Evolutionary conservation across 2,113 vertebrate species (phyloP).

Genomic region (Daphoenositta chrysoptera): DNA sequence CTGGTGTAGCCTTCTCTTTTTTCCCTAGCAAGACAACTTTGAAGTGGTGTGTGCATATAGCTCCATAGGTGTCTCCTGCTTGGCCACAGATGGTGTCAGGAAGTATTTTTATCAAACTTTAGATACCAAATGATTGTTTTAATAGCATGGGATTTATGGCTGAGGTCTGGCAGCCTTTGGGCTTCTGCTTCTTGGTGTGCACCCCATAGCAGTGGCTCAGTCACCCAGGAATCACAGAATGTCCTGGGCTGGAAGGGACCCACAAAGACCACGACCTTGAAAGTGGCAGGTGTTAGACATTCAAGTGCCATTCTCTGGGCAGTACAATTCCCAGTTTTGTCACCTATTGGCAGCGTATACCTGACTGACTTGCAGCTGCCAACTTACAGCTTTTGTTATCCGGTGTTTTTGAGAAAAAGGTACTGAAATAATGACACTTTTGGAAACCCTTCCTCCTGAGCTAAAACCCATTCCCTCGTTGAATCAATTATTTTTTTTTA

Average conservation of each 20-base stretch:
- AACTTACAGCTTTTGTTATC: not conserved
- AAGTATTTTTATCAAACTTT: not conserved
- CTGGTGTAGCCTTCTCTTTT: not conserved
- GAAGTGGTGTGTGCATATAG: rapidly evolving
- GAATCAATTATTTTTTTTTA: not conserved
- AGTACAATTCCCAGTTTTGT: not conserved
- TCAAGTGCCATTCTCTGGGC: not conserved
- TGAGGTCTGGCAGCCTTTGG: not conserved
- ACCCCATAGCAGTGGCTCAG: not conserved
- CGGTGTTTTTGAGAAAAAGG: not conserved
- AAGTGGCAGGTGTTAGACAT: not conserved
- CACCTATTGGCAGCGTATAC: not conserved
- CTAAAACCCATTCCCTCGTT: not conserved
- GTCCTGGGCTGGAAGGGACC: not conserved
- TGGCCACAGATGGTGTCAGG: not conserved
- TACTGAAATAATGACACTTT: not conserved
- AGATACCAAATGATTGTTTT: not conserved
- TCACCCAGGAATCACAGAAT: not conserved
- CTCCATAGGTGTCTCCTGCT: not conserved
- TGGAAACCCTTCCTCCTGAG: not conserved
- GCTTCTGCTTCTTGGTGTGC: not conserved
- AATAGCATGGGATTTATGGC: not conserved
- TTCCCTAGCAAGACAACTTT: not conserved
- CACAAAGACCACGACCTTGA: not conserved
- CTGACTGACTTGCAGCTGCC: not conserved